Evolutionary conservation across 92 coral and sea anemone species (phyloP).

Genomic region (Pocillopora meandrina): DNA sequence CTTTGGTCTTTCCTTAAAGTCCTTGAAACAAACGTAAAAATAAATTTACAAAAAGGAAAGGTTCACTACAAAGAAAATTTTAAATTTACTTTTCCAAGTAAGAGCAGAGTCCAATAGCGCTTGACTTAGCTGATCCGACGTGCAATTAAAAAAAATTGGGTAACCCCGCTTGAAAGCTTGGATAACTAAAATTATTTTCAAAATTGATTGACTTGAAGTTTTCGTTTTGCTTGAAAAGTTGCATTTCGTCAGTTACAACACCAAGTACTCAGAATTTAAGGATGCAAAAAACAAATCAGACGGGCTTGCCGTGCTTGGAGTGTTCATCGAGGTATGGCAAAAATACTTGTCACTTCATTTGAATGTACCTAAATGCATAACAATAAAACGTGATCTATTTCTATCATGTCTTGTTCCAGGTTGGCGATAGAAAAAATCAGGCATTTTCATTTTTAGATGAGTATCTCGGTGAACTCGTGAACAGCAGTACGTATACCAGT

Average conservation of each 20-base stretch:
- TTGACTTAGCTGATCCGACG: no score
- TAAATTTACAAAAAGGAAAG: no score
- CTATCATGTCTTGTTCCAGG: background rate
- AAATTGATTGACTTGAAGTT: background rate
- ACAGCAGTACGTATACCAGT: background rate
- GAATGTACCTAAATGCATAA: background rate
- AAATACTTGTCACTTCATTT: no score
- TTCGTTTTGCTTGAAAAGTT: constrained; percentile 29
- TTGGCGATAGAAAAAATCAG: background rate
- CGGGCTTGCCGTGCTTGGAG: constrained; percentile 75
- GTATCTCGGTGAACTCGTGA: background rate
- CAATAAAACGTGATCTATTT: background rate
- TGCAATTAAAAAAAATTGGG: no score
- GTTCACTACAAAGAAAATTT: no score
- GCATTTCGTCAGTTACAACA: constrained; percentile 72
- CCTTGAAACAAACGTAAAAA: no score
- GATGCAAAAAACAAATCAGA: constrained; percentile 26
- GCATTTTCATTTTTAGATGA: constrained; percentile 1
- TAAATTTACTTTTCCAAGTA: no score
- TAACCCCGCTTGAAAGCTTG: no score
- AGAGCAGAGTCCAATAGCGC: no score
- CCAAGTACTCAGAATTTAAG: constrained; percentile 24
- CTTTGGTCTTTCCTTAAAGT: no score
- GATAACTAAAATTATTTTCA: no score
- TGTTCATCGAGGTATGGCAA: constrained; percentile 50